Conservation (phyloP, 2,888 invertebrate species). For the Sarcophaga carnaria region DNA sequence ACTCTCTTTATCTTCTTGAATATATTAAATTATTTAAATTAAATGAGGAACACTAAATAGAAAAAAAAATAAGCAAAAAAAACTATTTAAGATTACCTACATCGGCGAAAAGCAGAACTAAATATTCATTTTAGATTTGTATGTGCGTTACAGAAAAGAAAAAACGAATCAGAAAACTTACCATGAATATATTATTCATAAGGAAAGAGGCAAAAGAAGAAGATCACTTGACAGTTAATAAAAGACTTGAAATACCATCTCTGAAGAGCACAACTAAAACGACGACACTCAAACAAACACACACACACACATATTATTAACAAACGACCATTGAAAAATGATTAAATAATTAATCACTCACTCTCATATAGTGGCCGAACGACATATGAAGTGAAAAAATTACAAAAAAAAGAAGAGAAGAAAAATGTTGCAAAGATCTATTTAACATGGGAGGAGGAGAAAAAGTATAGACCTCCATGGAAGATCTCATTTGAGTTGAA, state of each 20-base stretch:
- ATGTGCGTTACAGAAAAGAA: background rate
- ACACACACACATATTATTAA: slow-evolving; percentile 26
- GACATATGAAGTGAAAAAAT: slow-evolving; percentile 30
- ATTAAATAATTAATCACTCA: slow-evolving; percentile 70
- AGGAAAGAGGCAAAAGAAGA: slow-evolving; percentile 1
- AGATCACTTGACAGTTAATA: slow-evolving; percentile 66
- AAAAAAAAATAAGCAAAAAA: slow-evolving; percentile 20
- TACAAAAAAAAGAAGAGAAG: background rate
- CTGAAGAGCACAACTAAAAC: slow-evolving; percentile 1
- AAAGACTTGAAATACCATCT: slow-evolving; percentile 14
- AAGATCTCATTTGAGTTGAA: slow-evolving; percentile 45
- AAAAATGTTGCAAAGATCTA: background rate
- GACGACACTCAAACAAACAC: background rate
- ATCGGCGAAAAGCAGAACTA: slow-evolving; percentile 30
- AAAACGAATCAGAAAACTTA: background rate
- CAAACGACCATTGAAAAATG: slow-evolving; percentile 66
- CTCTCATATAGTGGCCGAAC: slow-evolving; percentile 47
- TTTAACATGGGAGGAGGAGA: background rate
- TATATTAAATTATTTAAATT: slow-evolving; percentile 34
- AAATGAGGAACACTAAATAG: slow-evolving; percentile 19
- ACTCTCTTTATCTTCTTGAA: slow-evolving; percentile 4
- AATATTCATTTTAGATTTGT: background rate
- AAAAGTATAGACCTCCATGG: slow-evolving; percentile 54
- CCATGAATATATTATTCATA: slow-evolving; percentile 42
- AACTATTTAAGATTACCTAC: slow-evolving; percentile 62